Evolutionary conservation across 35 echinoderm and acorn worm genomes (phyloP), one percentile per base, ranked within the genome.

Genomic region (Anneissia japonica): DNA sequence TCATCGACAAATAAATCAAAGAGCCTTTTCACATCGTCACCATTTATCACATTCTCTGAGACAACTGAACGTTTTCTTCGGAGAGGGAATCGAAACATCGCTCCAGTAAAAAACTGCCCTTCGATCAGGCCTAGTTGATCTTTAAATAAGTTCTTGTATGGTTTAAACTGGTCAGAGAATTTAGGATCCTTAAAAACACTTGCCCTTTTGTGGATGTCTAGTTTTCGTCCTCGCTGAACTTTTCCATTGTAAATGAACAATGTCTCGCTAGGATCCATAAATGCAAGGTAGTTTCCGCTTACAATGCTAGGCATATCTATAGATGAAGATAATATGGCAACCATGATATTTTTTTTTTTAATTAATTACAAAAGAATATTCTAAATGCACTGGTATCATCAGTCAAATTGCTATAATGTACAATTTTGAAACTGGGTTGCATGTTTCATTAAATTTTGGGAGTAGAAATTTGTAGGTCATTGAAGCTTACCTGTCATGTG

Each of bases 221-320:
- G n/a, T n/a, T n/a, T n/a, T 32, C 40, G 79, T 28, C 41, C 45
- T 32, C 17, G 73, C 28, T 26, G 81, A 36, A 41, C 56, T 33
- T 77, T 30, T 11, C 80, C 31, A 39, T 64, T 37, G 28, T 75
- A 72, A 38, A 0, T 55, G 38, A 93, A 93, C 73, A 88, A 33
- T 32, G 83, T 74, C 39, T 84, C 91, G 6, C 83, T 76, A 21
- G 91, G 91, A 40, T 93, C 91, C 17, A 93, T 56, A 45, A 84
- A 80, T 12, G 73, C 91, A 35, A 93, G 43, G 28, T 39, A 51
- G 39, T 84, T 72, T 0, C 82, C 86, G 39, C 91, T 93, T 0
- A 93, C 21, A 38, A 93, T 74, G 56, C 91, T 79, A 3, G 91
- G 91, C 0, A 93, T 36, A 88, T 93, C 91, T 93, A 81, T n/a